Conservation (phyloP, 2,113 vertebrate species). For the Mugil cephalus region DNA sequence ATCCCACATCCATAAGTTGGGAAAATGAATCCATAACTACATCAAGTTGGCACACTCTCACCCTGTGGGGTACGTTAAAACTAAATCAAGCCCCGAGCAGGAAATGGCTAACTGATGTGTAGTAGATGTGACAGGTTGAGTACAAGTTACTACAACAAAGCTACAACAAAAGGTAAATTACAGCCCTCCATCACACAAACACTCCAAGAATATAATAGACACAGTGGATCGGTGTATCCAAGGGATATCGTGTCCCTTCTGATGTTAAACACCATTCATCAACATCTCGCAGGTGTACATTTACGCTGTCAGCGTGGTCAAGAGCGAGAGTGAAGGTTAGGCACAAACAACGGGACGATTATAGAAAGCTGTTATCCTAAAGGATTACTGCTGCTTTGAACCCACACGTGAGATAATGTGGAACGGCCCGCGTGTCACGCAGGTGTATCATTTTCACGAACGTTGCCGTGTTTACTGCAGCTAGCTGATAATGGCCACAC, state of each 20-base stretch:
- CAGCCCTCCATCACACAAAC: constrained; percentile 43
- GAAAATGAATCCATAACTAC: too few species aligned
- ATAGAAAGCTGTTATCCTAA: constrained; percentile 21
- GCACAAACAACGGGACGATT: constrained; percentile 5
- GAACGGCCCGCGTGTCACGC: constrained; percentile 7
- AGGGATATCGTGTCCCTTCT: constrained; percentile 31
- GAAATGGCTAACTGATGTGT: constrained; percentile 28
- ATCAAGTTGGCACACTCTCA: constrained; percentile 5
- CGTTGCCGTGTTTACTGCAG: constrained; percentile 23
- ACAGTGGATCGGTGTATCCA: constrained; percentile 41
- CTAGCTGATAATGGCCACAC: constrained; percentile 20
- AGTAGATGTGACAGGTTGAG: constrained; percentile 38
- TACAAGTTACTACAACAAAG: constrained; percentile 47
- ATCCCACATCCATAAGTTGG: too few species aligned
- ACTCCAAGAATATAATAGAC: background rate
- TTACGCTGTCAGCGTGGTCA: background rate
- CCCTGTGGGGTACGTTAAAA: constrained; percentile 22
- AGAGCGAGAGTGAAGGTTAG: constrained; percentile 12
- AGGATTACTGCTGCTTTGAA: constrained; percentile 13
- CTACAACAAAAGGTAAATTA: constrained; percentile 60
- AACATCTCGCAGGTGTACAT: constrained; percentile 26
- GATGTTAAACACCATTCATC: constrained; percentile 56
- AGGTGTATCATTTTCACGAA: constrained; percentile 23
- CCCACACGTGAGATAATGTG: background rate
- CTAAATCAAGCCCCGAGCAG: constrained; percentile 13